phyloP scores from a whole-genome alignment of 2,888 invertebrate genomes.

The Archips crataeganus region DNA sequence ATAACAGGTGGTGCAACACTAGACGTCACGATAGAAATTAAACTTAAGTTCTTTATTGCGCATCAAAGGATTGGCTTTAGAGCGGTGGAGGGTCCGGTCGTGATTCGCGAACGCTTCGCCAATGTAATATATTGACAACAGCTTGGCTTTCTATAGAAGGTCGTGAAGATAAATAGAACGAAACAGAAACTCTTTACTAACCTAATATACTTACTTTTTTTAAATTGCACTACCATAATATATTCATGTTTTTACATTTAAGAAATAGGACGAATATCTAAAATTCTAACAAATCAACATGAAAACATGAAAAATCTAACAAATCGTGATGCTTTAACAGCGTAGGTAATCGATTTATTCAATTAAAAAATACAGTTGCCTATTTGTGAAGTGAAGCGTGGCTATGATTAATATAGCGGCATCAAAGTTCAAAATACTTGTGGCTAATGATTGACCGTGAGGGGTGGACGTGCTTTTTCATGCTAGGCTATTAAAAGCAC shows the following conservation, averaged over 20 bases:
- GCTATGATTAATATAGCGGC: slow-evolving; percentile 39
- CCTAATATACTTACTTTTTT: slow-evolving; percentile 11
- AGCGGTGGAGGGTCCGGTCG: slow-evolving; percentile 54
- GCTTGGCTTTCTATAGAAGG: slow-evolving; percentile 42
- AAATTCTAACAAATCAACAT: too few species aligned
- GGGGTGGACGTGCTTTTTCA: slow-evolving; percentile 12
- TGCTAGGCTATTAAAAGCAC: slow-evolving; percentile 62
- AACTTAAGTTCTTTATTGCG: slow-evolving; percentile 64
- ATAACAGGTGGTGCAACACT: slow-evolving; percentile 57
- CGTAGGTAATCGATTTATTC: slow-evolving; percentile 27
- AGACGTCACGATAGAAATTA: slow-evolving; percentile 68
- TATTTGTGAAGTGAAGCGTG: slow-evolving; percentile 37
- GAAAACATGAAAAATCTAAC: not conserved
- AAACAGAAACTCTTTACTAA: slow-evolving; percentile 20
- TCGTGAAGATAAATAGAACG: slow-evolving; percentile 38
- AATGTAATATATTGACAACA: slow-evolving; percentile 64
- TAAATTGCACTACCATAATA: not conserved
- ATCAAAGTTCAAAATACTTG: slow-evolving; percentile 36
- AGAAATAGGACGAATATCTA: not conserved
- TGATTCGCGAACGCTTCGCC: slow-evolving; percentile 63
- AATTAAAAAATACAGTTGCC: slow-evolving; percentile 32
- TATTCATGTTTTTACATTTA: not conserved
- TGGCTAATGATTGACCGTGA: slow-evolving; percentile 23
- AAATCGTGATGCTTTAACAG: slow-evolving; percentile 26
- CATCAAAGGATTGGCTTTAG: slow-evolving; percentile 52